Base-by-base conservation (phyloP, 2,888 invertebrate genomes). In the Cataglyphis rosenhaueri region DNA sequence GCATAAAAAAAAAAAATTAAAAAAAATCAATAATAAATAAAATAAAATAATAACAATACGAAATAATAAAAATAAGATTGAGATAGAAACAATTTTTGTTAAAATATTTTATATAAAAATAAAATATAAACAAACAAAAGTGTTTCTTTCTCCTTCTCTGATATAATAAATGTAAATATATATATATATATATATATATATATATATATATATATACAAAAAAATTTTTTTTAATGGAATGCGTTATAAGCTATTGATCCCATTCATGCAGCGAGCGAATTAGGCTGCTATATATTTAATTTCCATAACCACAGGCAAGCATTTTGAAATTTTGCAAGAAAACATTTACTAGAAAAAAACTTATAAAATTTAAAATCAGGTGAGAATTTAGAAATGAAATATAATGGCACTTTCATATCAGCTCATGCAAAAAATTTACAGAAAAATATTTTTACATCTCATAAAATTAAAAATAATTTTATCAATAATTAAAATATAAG, bases 191-290 rank as follows among this genome's bases (percentile, higher is more conserved):
- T 44, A 21, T 70, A 41, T 35, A 9, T 62, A 9, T 38, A 38
- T 3, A 29, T n/a, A 29, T 57, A 38, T 35, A 12, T 35, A 71
- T 41, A 41, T 41, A 38, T 38, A 38, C 0, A 38, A 61, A 35
- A 15, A 18, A 21, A 21, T 0, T 25, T 44, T 38, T 18, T 29
- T 66, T 52, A 38, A 75, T 41, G 3, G 12, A 55, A 79, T 83
- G 81, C 84, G 70, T 52, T 68, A 57, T 29, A 70, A 83, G 15
- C 74, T 81, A 57, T 81, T 70, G 61, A 84, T 78, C 75, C 82
- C 86, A 88, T 84, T 81, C 90, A 84, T 91, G 90, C 91, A 92
- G 81, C 83, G 92, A 92, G 91, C 92, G 90, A 92, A 93, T 92
- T 89, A 92, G 91, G 91, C 93, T 93, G 92, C 89, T 89, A 87